Percentiles rank a stretch among this genome's conserved stretches.
Evolutionary conservation across 2,888 invertebrate genomes (phyloP).

Genomic region (Nemoura dubitans): DNA sequence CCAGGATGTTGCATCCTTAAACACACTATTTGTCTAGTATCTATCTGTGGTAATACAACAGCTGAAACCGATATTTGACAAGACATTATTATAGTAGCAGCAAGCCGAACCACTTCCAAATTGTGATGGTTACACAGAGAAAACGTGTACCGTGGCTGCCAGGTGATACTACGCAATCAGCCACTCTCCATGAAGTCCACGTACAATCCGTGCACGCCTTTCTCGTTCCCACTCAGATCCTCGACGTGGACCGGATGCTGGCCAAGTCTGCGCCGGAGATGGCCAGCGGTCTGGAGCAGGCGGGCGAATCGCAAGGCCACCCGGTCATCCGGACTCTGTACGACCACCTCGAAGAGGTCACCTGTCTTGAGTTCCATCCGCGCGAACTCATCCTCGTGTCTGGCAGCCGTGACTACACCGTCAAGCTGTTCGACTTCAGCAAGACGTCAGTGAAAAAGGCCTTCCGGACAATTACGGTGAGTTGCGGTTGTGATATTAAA

Average conservation of each 20-base stretch:
- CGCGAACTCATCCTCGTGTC: slow-evolving; percentile 93
- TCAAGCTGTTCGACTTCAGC: slow-evolving; percentile 97
- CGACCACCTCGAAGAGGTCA: slow-evolving; percentile 98
- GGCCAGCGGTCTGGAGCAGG: slow-evolving; percentile 65
- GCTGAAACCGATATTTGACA: too few relatives aligned
- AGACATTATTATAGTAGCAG: too few relatives aligned
- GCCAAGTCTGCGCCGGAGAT: slow-evolving; percentile 96
- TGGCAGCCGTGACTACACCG: slow-evolving; percentile 92
- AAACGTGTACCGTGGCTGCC: too few relatives aligned
- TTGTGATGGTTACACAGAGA: too few relatives aligned
- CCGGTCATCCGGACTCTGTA: slow-evolving; percentile 97
- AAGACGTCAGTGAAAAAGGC: slow-evolving; percentile 99
- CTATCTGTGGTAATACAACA: too few relatives aligned
- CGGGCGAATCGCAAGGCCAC: slow-evolving; percentile 90
- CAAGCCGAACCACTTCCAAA: too few relatives aligned
- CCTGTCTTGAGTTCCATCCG: slow-evolving; percentile 96
- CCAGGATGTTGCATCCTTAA: too few relatives aligned
- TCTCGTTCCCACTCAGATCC: slow-evolving; percentile 68
- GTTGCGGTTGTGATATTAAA: slow-evolving; percentile 50
- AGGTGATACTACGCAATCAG: too few relatives aligned
- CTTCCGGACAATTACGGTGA: slow-evolving; percentile 89
- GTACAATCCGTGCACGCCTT: too few relatives aligned
- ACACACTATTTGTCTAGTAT: too few relatives aligned
- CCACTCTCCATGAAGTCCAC: too few relatives aligned
- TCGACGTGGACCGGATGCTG: slow-evolving; percentile 99